Conservation (phyloP, 92 coral and sea anemone genomes). For the Meandrina meandrites region DNA sequence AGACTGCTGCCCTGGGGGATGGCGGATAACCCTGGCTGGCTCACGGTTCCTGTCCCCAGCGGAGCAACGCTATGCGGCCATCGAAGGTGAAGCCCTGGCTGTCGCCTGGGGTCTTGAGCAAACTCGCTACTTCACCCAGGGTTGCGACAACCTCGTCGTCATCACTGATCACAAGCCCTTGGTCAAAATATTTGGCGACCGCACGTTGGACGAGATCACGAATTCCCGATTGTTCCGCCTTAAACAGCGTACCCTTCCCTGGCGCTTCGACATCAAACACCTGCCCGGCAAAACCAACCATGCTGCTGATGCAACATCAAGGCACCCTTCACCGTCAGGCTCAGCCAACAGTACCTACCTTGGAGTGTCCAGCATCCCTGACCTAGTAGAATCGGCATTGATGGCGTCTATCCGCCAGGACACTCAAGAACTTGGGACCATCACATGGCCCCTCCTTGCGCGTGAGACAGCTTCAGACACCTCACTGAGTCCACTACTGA, state of each 20-base stretch:
- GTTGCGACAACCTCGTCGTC: slow-evolving; percentile 42
- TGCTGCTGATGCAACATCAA: slow-evolving; percentile 69
- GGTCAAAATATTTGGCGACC: neutral
- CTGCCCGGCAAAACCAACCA: slow-evolving; percentile 63
- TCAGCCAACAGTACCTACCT: slow-evolving; percentile 48
- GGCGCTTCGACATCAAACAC: slow-evolving; percentile 75
- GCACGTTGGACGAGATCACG: neutral
- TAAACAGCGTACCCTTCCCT: slow-evolving; percentile 76
- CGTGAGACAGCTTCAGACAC: slow-evolving; percentile 58
- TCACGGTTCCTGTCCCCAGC: slow-evolving; percentile 71
- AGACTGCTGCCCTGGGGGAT: slow-evolving; percentile 74
- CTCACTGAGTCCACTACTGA: slow-evolving; percentile 39
- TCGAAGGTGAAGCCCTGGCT: slow-evolving; percentile 74
- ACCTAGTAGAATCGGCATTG: slow-evolving; percentile 56
- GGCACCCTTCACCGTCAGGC: slow-evolving; percentile 71
- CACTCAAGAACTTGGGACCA: slow-evolving; percentile 50
- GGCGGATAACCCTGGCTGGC: slow-evolving; percentile 72
- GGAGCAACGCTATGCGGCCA: slow-evolving; percentile 70
- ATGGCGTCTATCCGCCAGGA: slow-evolving; percentile 57
- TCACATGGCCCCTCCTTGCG: slow-evolving; percentile 68
- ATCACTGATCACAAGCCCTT: slow-evolving; percentile 10
- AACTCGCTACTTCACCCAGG: slow-evolving; percentile 68
- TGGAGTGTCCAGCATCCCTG: slow-evolving; percentile 56
- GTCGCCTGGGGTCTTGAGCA: slow-evolving; percentile 78
- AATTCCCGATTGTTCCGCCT: slow-evolving; percentile 50